These are phyloP conservation scores for Xestia xanthographa DNA, from an alignment of 2,888 invertebrate species.

Conservation along the genomic window DNA sequence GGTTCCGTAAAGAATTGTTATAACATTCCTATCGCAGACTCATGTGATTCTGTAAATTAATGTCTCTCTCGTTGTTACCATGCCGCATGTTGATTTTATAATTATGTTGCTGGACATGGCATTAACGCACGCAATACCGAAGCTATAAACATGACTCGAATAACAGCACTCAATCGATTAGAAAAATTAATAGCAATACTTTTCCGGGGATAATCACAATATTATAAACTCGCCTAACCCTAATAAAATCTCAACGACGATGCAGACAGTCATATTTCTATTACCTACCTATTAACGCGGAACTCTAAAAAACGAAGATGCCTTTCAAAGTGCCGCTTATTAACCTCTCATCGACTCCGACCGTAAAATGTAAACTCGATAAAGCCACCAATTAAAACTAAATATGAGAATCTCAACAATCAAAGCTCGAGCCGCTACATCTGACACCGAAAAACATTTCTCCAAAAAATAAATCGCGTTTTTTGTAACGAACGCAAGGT, in stretches of 20 bases:
- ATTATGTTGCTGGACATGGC: constrained; percentile 54
- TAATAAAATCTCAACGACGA: constrained; percentile 80
- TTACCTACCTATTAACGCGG: constrained; percentile 83
- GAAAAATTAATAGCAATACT: constrained; percentile 60
- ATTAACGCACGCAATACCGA: constrained; percentile 41
- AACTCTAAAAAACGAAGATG: constrained; percentile 88
- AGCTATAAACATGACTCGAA: constrained; percentile 47
- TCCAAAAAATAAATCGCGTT: constrained; percentile 87
- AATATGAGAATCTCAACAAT: constrained; percentile 90
- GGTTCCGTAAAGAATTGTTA: constrained; percentile 87
- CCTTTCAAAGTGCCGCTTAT: constrained; percentile 90
- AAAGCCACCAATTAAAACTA: constrained; percentile 91
- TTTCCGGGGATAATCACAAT: constrained; percentile 62
- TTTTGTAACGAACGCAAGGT: constrained; percentile 87
- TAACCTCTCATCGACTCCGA: constrained; percentile 90
- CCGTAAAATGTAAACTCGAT: constrained; percentile 91
- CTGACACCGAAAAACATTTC: constrained; percentile 89
- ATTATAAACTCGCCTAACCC: constrained; percentile 76
- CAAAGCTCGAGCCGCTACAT: constrained; percentile 90
- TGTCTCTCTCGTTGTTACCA: constrained; percentile 64
- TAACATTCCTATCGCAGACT: constrained; percentile 80
- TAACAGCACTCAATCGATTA: constrained; percentile 55
- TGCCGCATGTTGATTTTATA: constrained; percentile 64
- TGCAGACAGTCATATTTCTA: constrained; percentile 82
- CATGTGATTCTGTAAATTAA: constrained; percentile 68